Percentiles rank a stretch among this genome's conserved stretches.
These are phyloP conservation scores for Eupithecia centaureata DNA, from an alignment of 2,888 invertebrate species.

Conservation along the genomic window DNA sequence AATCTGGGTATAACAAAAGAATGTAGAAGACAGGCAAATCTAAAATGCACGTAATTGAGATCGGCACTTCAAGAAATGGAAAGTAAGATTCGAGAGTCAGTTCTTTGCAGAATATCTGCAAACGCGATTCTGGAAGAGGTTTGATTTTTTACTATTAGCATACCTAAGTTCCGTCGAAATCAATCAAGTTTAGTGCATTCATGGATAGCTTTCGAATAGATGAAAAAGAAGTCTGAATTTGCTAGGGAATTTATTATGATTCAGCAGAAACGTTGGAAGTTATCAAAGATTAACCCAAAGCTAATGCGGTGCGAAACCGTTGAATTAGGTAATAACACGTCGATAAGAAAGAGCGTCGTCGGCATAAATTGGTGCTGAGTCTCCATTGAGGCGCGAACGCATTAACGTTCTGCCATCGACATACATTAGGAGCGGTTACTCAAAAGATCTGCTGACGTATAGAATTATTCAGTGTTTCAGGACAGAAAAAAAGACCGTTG, in stretches of 20 bases:
- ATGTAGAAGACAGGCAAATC: conserved; percentile 5
- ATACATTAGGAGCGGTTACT: conserved; percentile 52
- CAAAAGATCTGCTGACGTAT: conserved; percentile 6
- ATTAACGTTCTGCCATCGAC: conserved; percentile 65
- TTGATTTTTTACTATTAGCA: conserved; percentile 26
- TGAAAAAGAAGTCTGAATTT: conserved; percentile 10
- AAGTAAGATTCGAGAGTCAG: conserved; percentile 14
- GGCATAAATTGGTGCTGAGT: conserved; percentile 72
- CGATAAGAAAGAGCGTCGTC: conserved; percentile 71
- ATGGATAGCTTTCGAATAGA: conserved; percentile 4
- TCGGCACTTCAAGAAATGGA: conserved; percentile 27
- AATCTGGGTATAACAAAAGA: conserved; percentile 11
- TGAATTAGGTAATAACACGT: conserved; percentile 71
- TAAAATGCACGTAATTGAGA: conserved; percentile 30
- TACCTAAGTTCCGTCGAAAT: conserved; percentile 32
- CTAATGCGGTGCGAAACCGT: conserved; percentile 69
- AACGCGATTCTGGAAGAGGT: conserved; percentile 14
- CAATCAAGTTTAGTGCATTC: conserved; percentile 18
- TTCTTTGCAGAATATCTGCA: conserved; percentile 24
- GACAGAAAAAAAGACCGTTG: neutral
- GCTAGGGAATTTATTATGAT: conserved; percentile 30
- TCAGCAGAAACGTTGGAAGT: conserved; percentile 38
- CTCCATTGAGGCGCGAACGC: conserved; percentile 68
- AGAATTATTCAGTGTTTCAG: neutral
- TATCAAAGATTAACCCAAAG: conserved; percentile 60